Evolutionary conservation across 2,113 vertebrate genomes (phyloP), one percentile per base, ranked within the genome.

Genomic region (Rhinoptilus africanus): DNA sequence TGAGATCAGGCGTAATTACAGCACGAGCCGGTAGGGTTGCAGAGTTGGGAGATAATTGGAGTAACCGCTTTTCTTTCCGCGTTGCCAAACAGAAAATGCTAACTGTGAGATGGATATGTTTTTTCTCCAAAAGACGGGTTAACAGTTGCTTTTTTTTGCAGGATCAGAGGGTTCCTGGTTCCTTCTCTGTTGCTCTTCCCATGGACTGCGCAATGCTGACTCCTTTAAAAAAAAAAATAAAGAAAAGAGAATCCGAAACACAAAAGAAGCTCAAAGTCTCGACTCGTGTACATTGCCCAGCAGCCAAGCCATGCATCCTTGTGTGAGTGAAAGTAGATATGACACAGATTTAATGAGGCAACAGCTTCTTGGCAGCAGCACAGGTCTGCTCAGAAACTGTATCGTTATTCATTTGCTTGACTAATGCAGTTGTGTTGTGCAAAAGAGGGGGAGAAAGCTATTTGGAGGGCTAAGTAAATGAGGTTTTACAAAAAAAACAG

Each of bases 141-240:
- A n/a, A 73, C 23, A 12, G 4, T 30, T 56, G 27, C 3, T 45
- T 53, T 37, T 76, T 66, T 64, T 69, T 41, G 7, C 48, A 85
- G 71, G 39, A 73, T 45, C 27, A 16, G 50, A 88, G 19, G 17
- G 6, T 23, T 86, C 34, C 66, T 30, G 21, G 17, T 85, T 75
- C 76, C 30, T n/a, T 85, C 63, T 14, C 63, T 5, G 1, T 22
- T 85, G 37, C 9, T 67, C 57, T 72, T 34, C 20, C 32, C 10
- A 6, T 3, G 5, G 62, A 26, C 34, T 37, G n/a, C 4, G 2
- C 10, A 20, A 66, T 0, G 1, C 30, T 0, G 0, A 8, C 35
- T 66, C 67, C 35, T 41, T 59, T 34, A 14, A 43, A 63, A 77
- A 47, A 26, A 30, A 2, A 48, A 14, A n/a, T n/a, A 8, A 28